Base-by-base conservation (phyloP, 2,113 vertebrate genomes). In the Hydropotes inermis region DNA sequence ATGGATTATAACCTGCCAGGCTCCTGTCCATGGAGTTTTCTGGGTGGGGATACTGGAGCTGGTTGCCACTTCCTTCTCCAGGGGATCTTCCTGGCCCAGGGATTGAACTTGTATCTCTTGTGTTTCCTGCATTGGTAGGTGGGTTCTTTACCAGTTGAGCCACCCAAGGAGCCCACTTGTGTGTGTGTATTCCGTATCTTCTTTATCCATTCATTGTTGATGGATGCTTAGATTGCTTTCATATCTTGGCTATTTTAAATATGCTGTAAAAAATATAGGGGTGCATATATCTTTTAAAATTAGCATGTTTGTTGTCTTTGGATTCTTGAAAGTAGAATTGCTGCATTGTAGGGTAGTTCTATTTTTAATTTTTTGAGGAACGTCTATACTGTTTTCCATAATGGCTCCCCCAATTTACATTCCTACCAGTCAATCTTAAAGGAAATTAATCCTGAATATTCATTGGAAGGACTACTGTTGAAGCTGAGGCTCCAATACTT, bases 81-180 rank as follows among this genome's bases (percentile, higher is more conserved):
- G 61, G 30, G 61, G 30, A n/a, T 4, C 61, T 64, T 64, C 30
- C 30, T n/a, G 61, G 30, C 7, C 30, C 30, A 3, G 7, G 61
- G 15, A 4, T 2, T 64, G 30, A 1, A 1, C 30, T n/a, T 9
- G 7, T 4, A 17, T 64, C 61, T n/a, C 61, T 4, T n/a, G 61
- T n/a, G 15, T n/a, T 7, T 64, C 30, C 61, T 64, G 61, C 61
- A n/a, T n/a, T n/a, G 61, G 61, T n/a, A 17, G 61, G 61, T 33
- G 60, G 61, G 15, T 17, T 64, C 61, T 64, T n/a, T 17, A n/a
- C 61, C 61, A 64, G 61, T 2, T n/a, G 61, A 64, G 61, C 61
- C 30, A 17, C 60, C 30, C 8, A 15, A 64, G 61, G 17, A 33
- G 30, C 60, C 60, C 13, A 0, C 13, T 12, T 47, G 7, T 30